Conservation (phyloP, 2,888 invertebrate species). For the Ophion ellenae region DNA sequence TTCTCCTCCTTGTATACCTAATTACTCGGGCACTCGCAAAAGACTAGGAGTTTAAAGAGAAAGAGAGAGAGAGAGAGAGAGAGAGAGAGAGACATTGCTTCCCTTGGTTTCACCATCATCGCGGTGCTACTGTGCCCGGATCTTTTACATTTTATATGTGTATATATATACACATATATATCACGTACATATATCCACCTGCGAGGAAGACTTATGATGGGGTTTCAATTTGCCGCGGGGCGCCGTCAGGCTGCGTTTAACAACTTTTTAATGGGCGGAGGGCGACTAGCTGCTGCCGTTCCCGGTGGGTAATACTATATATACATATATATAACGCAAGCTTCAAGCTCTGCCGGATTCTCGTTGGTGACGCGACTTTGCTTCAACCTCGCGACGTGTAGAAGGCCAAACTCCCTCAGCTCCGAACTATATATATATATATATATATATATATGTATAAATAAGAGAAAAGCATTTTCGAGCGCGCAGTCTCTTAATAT, state of each 20-base stretch:
- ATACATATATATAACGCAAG: slow-evolving; percentile 6
- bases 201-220: slow-evolving; percentile 82
- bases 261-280: slow-evolving; percentile 82
- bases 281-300: slow-evolving; percentile 56
- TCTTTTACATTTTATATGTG: slow-evolving; percentile 70
- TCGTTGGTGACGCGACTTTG: slow-evolving; percentile 20
- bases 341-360: slow-evolving; percentile 52
- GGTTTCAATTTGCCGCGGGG: slow-evolving; percentile 83
- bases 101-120: slow-evolving; percentile 47
- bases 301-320: not conserved
- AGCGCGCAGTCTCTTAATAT: too few species aligned
- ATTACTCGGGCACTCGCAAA: slow-evolving; percentile 72
- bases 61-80: not conserved
- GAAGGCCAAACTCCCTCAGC: too few species aligned
- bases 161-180: slow-evolving; percentile 72
- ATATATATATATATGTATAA: too few species aligned
- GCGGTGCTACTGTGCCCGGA: slow-evolving; percentile 46
- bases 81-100: slow-evolving; percentile 32
- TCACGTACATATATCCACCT: slow-evolving; percentile 74
- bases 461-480: too few species aligned
- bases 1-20: slow-evolving; percentile 73
- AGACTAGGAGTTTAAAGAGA: slow-evolving; percentile 64
- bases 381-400: slow-evolving; percentile 11
- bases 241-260: slow-evolving; percentile 83
- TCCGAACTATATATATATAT: too few species aligned